Evolutionary conservation across 2,888 invertebrate genomes (phyloP), one percentile per base, ranked within the genome.

Genomic region (Chaetoderma sp.): DNA sequence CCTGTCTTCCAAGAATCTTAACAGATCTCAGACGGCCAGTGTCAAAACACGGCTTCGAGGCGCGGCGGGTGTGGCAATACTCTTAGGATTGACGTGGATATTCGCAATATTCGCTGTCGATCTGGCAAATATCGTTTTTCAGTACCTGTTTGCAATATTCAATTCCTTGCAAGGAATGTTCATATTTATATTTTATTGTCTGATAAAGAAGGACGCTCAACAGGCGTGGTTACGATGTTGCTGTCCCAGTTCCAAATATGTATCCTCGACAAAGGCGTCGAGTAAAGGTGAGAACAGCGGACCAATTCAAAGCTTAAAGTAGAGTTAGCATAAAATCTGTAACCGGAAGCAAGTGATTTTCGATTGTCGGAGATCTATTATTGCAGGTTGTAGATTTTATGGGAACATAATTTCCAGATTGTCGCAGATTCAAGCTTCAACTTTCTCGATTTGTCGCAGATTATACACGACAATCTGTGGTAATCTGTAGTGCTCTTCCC

Each of bases 111-210:
- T 85, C 36, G 81, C 84, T 36, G 70, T 83, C 1, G 79, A 68
- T 18, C 65, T 72, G 47, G 70, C 71, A 32, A 74, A 66, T 27
- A 59, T 80, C 1, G 77, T 76, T 16, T 82, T 85, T 71, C 75
- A 79, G 55, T 84, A 83, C 63, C 70, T 85, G 45, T 85, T 85
- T 63, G 78, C 80, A 57, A 77, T 84, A 44, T 81, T 78, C 59
- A 85, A 85, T 69, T 78, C 83, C 6, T 68, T 80, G 4, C 83
- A 85, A 72, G 85, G 85, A 36, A 70, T 84, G 57, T 83, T 83
- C 65, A 80, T 85, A 54, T 85, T 84, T 68, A 59, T 84, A 33
- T 84, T 84, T 69, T 78, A 83, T 63, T 83, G 83, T 55, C 50
- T 81, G 8, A 63, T 81, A 42, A 82, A 82, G 68, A 74, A 70